phyloP scores from a whole-genome alignment of 2,888 invertebrate genomes.

The Campopleginae sp. region DNA sequence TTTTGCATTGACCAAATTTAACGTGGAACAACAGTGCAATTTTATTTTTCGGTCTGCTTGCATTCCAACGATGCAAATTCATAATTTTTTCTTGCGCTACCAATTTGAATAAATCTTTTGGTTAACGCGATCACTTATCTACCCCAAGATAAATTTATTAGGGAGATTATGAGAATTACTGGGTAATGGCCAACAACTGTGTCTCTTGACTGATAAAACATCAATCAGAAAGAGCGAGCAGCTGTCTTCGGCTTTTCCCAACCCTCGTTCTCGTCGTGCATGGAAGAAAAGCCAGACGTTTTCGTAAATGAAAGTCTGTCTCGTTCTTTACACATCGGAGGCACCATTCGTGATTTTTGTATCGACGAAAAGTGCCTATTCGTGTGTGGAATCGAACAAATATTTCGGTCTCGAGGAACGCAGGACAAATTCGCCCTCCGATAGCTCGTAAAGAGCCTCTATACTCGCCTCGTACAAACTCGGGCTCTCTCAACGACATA shows the following conservation, averaged over 20 bases:
- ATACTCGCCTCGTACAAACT: slow-evolving; percentile 7
- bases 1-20: no score
- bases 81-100: no score
- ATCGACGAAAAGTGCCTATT: slow-evolving; percentile 22
- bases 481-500: not conserved
- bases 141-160: slow-evolving; percentile 11
- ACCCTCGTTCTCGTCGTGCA: slow-evolving; percentile 12
- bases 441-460: slow-evolving; percentile 58
- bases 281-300: slow-evolving; percentile 4
- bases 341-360: not conserved
- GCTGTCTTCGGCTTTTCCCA: slow-evolving; percentile 48
- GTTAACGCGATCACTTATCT: not conserved
- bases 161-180: slow-evolving; percentile 2
- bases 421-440: slow-evolving; percentile 23
- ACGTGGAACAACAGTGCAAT: no score
- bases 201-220: not conserved
- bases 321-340: not conserved
- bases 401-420: slow-evolving; percentile 17
- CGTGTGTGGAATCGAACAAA: slow-evolving; percentile 24
- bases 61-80: no score
- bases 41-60: no score
- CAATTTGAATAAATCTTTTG: not conserved
- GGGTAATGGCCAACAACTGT: slow-evolving; percentile 17
- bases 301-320: slow-evolving; percentile 41
- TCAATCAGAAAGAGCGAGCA: slow-evolving; percentile 1